A percentile compares a stretch with the other conserved stretches of the same genome.
Conservation (phyloP, 1,140 invertebrate genomes). For the Ostrea edulis region DNA sequence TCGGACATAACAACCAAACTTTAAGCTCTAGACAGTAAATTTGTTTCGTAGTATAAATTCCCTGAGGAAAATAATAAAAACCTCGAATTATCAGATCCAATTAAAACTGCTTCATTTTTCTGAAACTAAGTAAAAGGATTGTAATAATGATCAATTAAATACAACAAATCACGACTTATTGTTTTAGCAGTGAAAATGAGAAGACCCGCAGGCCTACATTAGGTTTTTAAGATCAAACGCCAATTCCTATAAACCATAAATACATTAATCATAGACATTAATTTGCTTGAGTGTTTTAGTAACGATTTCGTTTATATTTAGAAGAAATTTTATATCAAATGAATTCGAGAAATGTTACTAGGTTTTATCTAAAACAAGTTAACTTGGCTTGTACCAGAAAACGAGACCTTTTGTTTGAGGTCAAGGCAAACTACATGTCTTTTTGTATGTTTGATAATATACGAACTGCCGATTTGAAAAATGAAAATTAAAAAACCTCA, state of each 20-base stretch:
- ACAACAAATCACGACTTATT: slow-evolving; percentile 18
- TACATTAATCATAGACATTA: background rate
- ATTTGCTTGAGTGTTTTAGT: background rate
- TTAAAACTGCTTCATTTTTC: slow-evolving; percentile 26
- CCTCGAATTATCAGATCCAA: slow-evolving; percentile 32
- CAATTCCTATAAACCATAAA: slow-evolving; percentile 1
- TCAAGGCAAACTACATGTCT: too few relatives aligned
- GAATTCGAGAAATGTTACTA: background rate
- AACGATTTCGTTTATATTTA: background rate
- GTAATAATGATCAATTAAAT: slow-evolving; percentile 14
- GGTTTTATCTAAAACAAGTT: background rate
- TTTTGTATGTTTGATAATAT: too few relatives aligned
- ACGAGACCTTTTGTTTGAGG: too few relatives aligned
- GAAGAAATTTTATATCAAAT: background rate
- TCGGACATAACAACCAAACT: background rate
- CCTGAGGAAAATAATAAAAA: background rate
- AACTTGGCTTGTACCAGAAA: too few relatives aligned
- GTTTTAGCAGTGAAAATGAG: slow-evolving; percentile 24
- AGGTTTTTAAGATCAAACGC: slow-evolving; percentile 10
- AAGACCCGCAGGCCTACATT: slow-evolving; percentile 18
- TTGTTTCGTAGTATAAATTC: background rate
- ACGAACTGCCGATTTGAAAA: too few relatives aligned
- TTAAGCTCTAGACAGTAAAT: background rate
- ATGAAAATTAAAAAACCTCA: too few relatives aligned
- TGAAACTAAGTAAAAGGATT: slow-evolving; percentile 18